A percentile compares a stretch with the other conserved stretches of the same genome.
Conservation (phyloP, 2,888 invertebrate genomes). For the Nymphalis urticae region DNA sequence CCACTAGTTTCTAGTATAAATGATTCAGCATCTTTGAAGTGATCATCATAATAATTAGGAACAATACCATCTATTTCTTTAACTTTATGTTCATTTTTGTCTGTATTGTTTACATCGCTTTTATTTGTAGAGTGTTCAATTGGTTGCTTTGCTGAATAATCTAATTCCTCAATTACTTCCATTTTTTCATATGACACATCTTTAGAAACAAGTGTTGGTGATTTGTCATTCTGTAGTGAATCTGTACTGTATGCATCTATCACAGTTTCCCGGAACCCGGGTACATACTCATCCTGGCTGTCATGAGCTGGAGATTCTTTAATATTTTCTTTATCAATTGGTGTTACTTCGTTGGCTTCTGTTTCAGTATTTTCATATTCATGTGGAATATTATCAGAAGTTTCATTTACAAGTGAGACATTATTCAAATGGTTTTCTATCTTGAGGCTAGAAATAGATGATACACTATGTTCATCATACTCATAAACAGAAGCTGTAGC, state of each 20-base stretch:
- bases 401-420: slow-evolving; percentile 50
- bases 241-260: slow-evolving; percentile 34
- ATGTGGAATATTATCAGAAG: slow-evolving; percentile 41
- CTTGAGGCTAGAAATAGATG: slow-evolving; percentile 65
- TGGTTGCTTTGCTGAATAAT: slow-evolving; percentile 47
- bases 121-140: slow-evolving; percentile 45
- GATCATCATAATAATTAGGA: slow-evolving; percentile 82
- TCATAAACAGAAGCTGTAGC: slow-evolving; percentile 66
- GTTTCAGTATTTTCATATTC: slow-evolving; percentile 40
- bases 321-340: slow-evolving; percentile 42
- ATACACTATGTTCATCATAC: slow-evolving; percentile 71
- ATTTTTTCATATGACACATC: slow-evolving; percentile 50
- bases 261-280: slow-evolving; percentile 40
- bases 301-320: slow-evolving; percentile 42
- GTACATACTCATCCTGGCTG: slow-evolving; percentile 56
- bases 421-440: slow-evolving; percentile 65
- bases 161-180: slow-evolving; percentile 53
- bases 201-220: slow-evolving; percentile 39
- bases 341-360: slow-evolving; percentile 39
- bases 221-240: slow-evolving; percentile 35
- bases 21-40: slow-evolving; percentile 90
- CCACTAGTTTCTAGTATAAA: slow-evolving; percentile 86
- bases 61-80: slow-evolving; percentile 55
- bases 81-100: slow-evolving; percentile 58
- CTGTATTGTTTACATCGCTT: slow-evolving; percentile 44